Evolutionary conservation across 2,888 invertebrate species (phyloP).

Genomic region (Caenorhabditis macrosperma): DNA sequence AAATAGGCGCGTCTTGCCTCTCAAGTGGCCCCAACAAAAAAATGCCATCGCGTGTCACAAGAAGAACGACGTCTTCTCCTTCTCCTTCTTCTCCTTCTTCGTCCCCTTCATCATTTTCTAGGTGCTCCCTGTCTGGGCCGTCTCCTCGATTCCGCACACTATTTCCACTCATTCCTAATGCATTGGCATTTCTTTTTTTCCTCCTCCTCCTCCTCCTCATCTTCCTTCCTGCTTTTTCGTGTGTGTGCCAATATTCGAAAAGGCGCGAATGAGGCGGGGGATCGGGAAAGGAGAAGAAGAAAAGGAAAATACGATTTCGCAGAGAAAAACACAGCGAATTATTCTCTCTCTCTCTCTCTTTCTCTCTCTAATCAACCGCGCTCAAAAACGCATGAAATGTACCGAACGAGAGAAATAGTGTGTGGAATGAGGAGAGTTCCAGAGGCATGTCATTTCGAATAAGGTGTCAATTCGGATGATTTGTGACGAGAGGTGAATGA

Average conservation of each 20-base stretch:
- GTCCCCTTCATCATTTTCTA: not conserved
- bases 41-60: slow-evolving; percentile 29
- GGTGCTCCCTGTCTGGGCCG: slow-evolving; percentile 19
- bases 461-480: slow-evolving; percentile 6
- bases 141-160: slow-evolving; percentile 10
- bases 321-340: slow-evolving; percentile 1
- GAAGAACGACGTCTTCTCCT: slow-evolving; percentile 18
- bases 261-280: not conserved
- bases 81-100: not conserved
- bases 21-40: too few relatives aligned
- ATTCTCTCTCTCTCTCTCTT: not conserved
- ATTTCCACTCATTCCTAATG: slow-evolving; percentile 54
- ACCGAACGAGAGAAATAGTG: not conserved
- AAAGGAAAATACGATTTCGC: not conserved
- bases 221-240: not conserved
- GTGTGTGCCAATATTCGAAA: not conserved
- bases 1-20: too few relatives aligned
- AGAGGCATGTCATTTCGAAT: slow-evolving; percentile 42
- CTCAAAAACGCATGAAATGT: slow-evolving; percentile 18
- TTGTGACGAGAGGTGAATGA: not conserved
- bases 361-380: slow-evolving; percentile 20
- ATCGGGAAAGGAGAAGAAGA: slow-evolving; percentile 13
- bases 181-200: slow-evolving; percentile 10
- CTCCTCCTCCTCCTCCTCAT: slow-evolving; percentile 13
- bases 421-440: slow-evolving; percentile 10